phyloP scores from a whole-genome alignment of 2,113 vertebrate species.

The Eulacestoma nigropectus region DNA sequence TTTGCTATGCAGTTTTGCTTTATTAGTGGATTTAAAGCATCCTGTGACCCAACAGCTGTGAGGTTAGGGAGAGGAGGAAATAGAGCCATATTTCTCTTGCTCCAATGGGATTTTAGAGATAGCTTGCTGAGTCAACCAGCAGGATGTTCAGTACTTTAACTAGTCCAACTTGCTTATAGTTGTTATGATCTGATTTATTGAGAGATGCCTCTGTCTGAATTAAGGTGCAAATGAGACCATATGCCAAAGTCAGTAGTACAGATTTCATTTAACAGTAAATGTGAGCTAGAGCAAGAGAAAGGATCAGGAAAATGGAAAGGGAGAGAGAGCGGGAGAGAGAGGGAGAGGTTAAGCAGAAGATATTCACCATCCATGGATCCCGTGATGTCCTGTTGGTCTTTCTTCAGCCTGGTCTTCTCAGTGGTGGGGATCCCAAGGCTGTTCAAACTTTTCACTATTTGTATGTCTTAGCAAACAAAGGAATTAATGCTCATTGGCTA shows the following conservation, averaged over 20 bases:
- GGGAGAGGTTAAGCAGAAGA: neutral
- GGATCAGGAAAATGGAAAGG: neutral
- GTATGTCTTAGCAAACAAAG: neutral
- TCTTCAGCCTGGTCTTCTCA: neutral
- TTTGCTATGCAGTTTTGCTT: neutral
- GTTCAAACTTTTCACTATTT: neutral
- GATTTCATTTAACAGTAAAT: neutral
- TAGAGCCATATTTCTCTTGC: neutral
- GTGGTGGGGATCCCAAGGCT: neutral
- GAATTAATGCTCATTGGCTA: neutral
- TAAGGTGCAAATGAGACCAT: neutral
- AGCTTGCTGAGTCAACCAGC: neutral
- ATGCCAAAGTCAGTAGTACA: neutral
- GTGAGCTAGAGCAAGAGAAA: neutral
- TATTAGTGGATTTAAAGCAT: constrained; percentile 20
- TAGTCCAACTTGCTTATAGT: neutral
- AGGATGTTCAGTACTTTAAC: neutral
- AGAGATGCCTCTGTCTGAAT: neutral
- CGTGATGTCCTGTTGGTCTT: rapidly evolving
- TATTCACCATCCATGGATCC: neutral
- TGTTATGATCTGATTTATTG: neutral
- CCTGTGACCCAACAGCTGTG: constrained; percentile 38
- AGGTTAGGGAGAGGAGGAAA: neutral
- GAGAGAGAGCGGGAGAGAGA: neutral
- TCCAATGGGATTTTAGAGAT: neutral